Conservation (phyloP, 2,888 invertebrate species). For the Timema cristinae region DNA sequence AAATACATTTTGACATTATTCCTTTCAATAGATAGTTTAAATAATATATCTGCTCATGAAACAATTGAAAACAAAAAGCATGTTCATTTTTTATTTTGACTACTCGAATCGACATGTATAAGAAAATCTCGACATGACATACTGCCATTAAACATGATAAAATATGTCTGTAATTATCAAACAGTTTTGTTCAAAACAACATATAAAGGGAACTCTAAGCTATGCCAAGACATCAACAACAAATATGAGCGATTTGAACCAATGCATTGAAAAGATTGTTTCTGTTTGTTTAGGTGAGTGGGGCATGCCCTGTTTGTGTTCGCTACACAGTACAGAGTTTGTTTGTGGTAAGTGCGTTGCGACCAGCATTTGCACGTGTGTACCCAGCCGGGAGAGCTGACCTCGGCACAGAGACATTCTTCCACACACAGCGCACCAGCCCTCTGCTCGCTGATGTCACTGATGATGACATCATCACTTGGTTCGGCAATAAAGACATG, state of each 20-base stretch:
- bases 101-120: too few species aligned
- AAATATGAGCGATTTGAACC: neutral
- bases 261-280: neutral
- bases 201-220: too few species aligned
- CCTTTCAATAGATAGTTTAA: too few species aligned
- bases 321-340: slow-evolving; percentile 57
- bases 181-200: too few species aligned
- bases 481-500: slow-evolving; percentile 58
- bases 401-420: slow-evolving; percentile 60
- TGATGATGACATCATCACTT: slow-evolving; percentile 62
- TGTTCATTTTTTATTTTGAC: too few species aligned
- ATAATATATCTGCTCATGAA: too few species aligned
- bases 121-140: too few species aligned
- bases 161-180: too few species aligned
- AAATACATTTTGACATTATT: too few species aligned
- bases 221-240: too few species aligned
- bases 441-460: slow-evolving; percentile 57
- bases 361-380: slow-evolving; percentile 60
- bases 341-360: slow-evolving; percentile 57
- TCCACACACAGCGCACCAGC: slow-evolving; percentile 58
- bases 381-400: slow-evolving; percentile 60
- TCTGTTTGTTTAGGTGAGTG: slow-evolving; percentile 48
- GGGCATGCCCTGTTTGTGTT: slow-evolving; percentile 58
- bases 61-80: too few species aligned
- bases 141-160: too few species aligned